Conservation (phyloP, 1,140 invertebrate species). For the Drosophila serrata region DNA sequence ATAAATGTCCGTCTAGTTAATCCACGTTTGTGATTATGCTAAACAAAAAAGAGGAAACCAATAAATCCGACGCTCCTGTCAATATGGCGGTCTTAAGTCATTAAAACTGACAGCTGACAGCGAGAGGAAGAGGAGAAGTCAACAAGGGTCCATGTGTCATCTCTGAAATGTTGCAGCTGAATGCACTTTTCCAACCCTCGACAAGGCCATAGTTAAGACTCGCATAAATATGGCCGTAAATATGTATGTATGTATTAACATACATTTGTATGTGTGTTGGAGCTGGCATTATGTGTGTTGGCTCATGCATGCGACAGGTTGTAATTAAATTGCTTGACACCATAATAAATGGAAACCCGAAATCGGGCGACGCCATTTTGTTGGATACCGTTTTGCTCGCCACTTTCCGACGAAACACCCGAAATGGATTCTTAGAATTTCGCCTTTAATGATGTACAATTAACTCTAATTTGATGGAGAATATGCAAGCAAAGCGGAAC, state of each 20-base stretch:
- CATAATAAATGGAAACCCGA: slow-evolving; percentile 59
- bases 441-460: slow-evolving; percentile 78
- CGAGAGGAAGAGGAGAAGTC: slow-evolving; percentile 1
- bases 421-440: slow-evolving; percentile 77
- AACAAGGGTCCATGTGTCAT: slow-evolving; percentile 27
- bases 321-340: slow-evolving; percentile 71
- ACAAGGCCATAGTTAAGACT: slow-evolving; percentile 20
- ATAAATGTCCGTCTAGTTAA: neutral
- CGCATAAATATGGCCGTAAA: neutral
- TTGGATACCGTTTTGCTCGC: slow-evolving; percentile 32
- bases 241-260: neutral
- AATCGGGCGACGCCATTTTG: slow-evolving; percentile 69
- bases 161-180: slow-evolving; percentile 21
- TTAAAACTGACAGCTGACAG: slow-evolving; percentile 40
- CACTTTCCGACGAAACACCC: slow-evolving; percentile 57
- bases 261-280: neutral
- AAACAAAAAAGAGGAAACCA: slow-evolving; percentile 18
- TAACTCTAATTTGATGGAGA: slow-evolving; percentile 78
- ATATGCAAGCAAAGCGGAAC: slow-evolving; percentile 77
- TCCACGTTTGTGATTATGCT: neutral
- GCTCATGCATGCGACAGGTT: slow-evolving; percentile 46
- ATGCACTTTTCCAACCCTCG: slow-evolving; percentile 35
- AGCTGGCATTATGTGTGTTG: slow-evolving; percentile 15
- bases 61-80: slow-evolving; percentile 13
- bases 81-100: slow-evolving; percentile 32